Evolutionary conservation across 37 sponge, comb jelly and placozoan genomes (phyloP).

Genomic region (Haliclona indistincta): DNA sequence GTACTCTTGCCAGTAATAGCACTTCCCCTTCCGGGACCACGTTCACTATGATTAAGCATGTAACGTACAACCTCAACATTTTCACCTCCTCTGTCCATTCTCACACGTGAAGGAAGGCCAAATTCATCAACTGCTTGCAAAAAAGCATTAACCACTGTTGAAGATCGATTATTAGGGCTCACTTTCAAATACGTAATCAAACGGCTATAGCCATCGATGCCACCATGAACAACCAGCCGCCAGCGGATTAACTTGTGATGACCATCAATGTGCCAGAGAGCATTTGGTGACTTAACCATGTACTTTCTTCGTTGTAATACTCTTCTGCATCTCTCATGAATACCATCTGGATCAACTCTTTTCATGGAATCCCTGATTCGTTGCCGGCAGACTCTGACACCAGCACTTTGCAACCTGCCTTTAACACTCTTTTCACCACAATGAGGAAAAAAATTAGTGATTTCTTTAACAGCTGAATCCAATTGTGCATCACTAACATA

Average conservation of each 20-base stretch:
- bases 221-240: slow-evolving; percentile 63
- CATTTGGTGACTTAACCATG: slow-evolving; percentile 55
- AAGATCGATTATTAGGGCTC: slow-evolving; percentile 52
- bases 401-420: slow-evolving; percentile 31
- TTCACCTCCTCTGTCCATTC: slow-evolving; percentile 70
- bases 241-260: slow-evolving; percentile 69
- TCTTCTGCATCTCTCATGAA: slow-evolving; percentile 16
- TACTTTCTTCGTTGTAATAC: slow-evolving; percentile 50
- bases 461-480: slow-evolving; percentile 8
- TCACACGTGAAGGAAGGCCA: slow-evolving; percentile 69
- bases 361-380: slow-evolving; percentile 52
- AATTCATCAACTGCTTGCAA: slow-evolving; percentile 35
- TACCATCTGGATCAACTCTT: slow-evolving; percentile 51
- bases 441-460: slow-evolving; percentile 4
- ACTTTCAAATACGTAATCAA: slow-evolving; percentile 52
- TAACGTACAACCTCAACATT: slow-evolving; percentile 51
- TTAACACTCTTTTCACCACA: slow-evolving; percentile 44
- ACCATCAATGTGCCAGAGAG: slow-evolving; percentile 73
- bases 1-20: slow-evolving; percentile 55
- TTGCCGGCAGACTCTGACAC: slow-evolving; percentile 33
- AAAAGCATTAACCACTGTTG: slow-evolving; percentile 55
- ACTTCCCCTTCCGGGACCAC: slow-evolving; percentile 63
- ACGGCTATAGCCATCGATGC: slow-evolving; percentile 69
- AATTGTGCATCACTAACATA: background rate
- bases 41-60: slow-evolving; percentile 64